A percentile compares a stretch with the other conserved stretches of the same genome.
Conservation (phyloP, 2,113 vertebrate species). For the Perca fluviatilis region DNA sequence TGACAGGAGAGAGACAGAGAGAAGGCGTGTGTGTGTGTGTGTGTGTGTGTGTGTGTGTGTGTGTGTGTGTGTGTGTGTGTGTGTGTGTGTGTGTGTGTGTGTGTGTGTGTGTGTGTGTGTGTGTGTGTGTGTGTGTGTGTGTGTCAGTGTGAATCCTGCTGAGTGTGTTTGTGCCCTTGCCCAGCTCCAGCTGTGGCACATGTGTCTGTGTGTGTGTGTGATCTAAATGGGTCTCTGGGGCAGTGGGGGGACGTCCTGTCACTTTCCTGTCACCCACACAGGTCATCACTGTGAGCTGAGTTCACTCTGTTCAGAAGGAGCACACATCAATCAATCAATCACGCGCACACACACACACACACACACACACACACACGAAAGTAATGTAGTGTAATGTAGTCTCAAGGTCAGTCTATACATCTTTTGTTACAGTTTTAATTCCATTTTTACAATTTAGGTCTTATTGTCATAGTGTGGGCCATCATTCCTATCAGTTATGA, state of each 20-base stretch:
- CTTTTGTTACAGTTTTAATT: background rate
- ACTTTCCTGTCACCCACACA: constrained; percentile 43
- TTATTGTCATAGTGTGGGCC: background rate
- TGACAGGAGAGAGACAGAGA: constrained; percentile 1
- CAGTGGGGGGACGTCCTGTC: constrained; percentile 38
- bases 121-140: constrained; percentile 1
- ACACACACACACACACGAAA: no score
- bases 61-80: background rate
- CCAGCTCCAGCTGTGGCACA: constrained; percentile 53
- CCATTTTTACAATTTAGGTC: background rate
- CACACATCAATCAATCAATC: background rate
- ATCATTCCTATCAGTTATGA: no score
- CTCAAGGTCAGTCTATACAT: no score
- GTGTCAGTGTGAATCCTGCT: constrained; percentile 30
- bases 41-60: constrained; percentile 33
- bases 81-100: constrained; percentile 26
- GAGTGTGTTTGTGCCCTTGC: constrained; percentile 45
- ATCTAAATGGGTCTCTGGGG: constrained; percentile 58
- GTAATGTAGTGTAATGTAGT: no score
- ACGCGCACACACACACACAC: background rate
- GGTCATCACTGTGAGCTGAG: constrained; percentile 28
- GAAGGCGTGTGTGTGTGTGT: background rate
- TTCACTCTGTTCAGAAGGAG: constrained; percentile 7
- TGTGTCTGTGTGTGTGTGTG: constrained; percentile 9
- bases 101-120: constrained; percentile 33